A percentile compares a stretch with the other conserved stretches of the same genome.
phyloP scores from a whole-genome alignment of 30 jellyfish, hydroid and myxozoan species.

The Morbakka virulenta region DNA sequence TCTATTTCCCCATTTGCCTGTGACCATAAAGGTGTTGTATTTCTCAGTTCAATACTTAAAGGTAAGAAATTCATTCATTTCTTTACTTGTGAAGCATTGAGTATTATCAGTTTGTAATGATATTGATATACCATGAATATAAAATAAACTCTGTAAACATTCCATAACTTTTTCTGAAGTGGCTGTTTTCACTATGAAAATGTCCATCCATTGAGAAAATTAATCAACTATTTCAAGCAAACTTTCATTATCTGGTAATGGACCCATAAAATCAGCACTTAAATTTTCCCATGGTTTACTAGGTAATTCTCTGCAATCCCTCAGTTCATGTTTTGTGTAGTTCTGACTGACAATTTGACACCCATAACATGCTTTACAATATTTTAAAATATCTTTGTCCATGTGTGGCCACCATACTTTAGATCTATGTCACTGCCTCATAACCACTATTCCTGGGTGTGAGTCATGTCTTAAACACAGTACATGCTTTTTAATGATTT shows the following conservation, averaged over 20 bases:
- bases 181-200: no score
- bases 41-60: conserved; percentile 22
- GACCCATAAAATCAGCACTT: no score
- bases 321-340: conserved; percentile 31
- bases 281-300: conserved; percentile 47
- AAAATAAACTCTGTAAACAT: no score
- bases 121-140: no score
- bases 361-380: conserved; percentile 37
- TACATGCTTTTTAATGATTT: conserved; percentile 1
- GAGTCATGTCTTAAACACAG: conserved; percentile 47
- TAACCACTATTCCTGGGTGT: conserved; percentile 35
- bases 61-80: conserved; percentile 26
- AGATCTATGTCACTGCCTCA: conserved; percentile 21
- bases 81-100: conserved; percentile 51
- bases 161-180: no score
- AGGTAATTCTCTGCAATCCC: conserved; percentile 44
- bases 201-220: no score
- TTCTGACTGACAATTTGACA: conserved; percentile 37
- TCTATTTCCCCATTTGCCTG: conserved; percentile 59
- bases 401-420: conserved; percentile 63
- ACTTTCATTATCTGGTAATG: no score
- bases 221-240: no score
- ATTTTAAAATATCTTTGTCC: conserved; percentile 28
- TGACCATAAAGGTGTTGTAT: conserved; percentile 53
- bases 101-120: conserved; percentile 48